These are phyloP conservation scores for Chionoecetes opilio DNA, from an alignment of 1,140 invertebrate genomes.

Conservation along the genomic window DNA sequence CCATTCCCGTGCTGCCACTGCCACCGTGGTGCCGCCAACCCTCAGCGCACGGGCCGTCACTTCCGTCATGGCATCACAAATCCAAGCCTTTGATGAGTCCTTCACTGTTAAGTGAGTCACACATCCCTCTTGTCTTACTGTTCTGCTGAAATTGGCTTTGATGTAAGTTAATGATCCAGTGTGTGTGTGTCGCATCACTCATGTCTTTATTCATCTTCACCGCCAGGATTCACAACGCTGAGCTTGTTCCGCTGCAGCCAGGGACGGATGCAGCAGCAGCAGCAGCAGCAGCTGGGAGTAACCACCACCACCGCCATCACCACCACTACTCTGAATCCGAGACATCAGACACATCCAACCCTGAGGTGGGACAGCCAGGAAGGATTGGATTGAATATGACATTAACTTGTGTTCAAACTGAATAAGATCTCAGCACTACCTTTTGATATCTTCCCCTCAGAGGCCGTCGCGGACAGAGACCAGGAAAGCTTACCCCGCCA, in stretches of 20 bases:
- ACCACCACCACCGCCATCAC: not conserved
- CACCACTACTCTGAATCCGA: not conserved
- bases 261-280: not conserved
- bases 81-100: constrained; percentile 83
- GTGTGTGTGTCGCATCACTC: not conserved
- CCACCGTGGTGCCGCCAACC: constrained; percentile 65
- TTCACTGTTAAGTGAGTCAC: constrained; percentile 80
- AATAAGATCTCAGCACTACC: no score
- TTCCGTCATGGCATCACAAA: constrained; percentile 84
- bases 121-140: not conserved
- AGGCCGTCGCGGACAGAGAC: not conserved
- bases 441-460: not conserved
- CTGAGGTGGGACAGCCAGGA: not conserved
- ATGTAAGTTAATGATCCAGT: not conserved
- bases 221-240: constrained; percentile 76
- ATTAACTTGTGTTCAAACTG: no score
- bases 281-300: not conserved
- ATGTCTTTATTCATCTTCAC: not conserved
- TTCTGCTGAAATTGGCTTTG: not conserved
- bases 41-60: constrained; percentile 82
- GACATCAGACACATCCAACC: not conserved
- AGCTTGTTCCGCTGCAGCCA: constrained; percentile 46
- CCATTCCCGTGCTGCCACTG: not conserved
- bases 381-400: no score
- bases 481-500: not conserved